A percentile compares a stretch with the other conserved stretches of the same genome.
phyloP scores from a whole-genome alignment of 2,888 invertebrate species.

The Sturmia bella region DNA sequence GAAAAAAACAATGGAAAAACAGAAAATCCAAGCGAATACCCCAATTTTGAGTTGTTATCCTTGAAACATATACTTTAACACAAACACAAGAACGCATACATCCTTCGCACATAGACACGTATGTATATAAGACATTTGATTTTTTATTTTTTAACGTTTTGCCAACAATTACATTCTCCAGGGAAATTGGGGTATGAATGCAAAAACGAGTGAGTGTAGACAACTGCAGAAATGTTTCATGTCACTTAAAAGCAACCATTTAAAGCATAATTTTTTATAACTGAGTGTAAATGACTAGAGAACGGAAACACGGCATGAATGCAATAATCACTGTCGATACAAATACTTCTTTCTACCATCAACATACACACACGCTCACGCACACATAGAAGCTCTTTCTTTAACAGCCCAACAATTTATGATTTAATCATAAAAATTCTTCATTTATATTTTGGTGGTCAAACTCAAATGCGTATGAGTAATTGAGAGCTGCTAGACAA shows the following conservation, averaged over 20 bases:
- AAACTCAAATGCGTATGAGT: conserved; percentile 58
- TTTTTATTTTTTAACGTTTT: conserved; percentile 8
- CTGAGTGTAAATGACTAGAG: conserved; percentile 57
- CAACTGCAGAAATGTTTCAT: conserved; percentile 53
- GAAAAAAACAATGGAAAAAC: background rate
- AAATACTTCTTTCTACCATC: background rate
- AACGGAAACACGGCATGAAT: conserved; percentile 30
- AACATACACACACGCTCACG: background rate
- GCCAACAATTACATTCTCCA: conserved; percentile 53
- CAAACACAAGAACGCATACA: background rate
- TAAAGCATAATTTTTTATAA: conserved; percentile 25
- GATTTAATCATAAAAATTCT: conserved; percentile 39
- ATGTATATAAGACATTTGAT: conserved; percentile 1
- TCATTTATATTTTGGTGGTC: conserved; percentile 17
- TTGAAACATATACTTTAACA: conserved; percentile 56
- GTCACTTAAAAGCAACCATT: conserved; percentile 61
- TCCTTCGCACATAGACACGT: background rate
- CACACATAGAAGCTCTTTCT: background rate
- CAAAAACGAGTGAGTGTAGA: conserved; percentile 4
- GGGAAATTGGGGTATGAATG: conserved; percentile 46
- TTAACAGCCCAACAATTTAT: conserved; percentile 25
- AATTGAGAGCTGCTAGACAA: conserved; percentile 20
- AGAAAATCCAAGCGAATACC: conserved; percentile 48
- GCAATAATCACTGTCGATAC: conserved; percentile 26
- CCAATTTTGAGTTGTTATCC: conserved; percentile 67